These are phyloP conservation scores for Danaus chrysippus DNA, from an alignment of 2,888 invertebrate genomes.

Conservation along the genomic window DNA sequence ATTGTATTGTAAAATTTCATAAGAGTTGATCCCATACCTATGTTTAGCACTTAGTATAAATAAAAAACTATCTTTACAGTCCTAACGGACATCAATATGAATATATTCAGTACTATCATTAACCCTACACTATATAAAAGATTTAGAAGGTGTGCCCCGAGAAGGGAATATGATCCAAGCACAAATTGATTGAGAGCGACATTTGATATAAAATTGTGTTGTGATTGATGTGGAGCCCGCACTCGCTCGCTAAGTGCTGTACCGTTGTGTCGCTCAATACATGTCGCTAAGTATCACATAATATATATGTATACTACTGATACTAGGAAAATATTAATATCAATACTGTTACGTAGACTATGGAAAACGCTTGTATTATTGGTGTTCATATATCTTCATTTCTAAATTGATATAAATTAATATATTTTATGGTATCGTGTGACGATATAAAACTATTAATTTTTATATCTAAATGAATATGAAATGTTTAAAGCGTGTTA, in stretches of 20 bases:
- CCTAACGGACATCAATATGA: conserved; percentile 8
- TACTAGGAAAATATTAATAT: too few relatives aligned
- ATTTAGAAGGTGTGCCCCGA: conserved; percentile 48
- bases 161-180: conserved; percentile 69
- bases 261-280: conserved; percentile 52
- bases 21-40: too few relatives aligned
- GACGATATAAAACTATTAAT: too few relatives aligned
- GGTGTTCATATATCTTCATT: too few relatives aligned
- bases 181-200: conserved; percentile 79
- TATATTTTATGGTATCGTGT: too few relatives aligned
- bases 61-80: neutral
- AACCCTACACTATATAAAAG: conserved; percentile 29
- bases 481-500: too few relatives aligned
- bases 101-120: conserved; percentile 16
- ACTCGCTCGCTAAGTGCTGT: conserved; percentile 73
- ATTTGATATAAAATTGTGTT: conserved; percentile 79
- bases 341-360: too few relatives aligned
- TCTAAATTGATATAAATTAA: too few relatives aligned
- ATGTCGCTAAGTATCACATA: conserved; percentile 12
- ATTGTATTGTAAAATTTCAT: too few relatives aligned
- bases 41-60: too few relatives aligned
- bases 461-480: too few relatives aligned
- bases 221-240: conserved; percentile 76
- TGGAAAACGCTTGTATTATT: too few relatives aligned
- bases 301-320: neutral